Evolutionary conservation across 2,113 vertebrate genomes (phyloP), one percentile per base, ranked within the genome.

Genomic region (Tachuris rubrigastra): DNA sequence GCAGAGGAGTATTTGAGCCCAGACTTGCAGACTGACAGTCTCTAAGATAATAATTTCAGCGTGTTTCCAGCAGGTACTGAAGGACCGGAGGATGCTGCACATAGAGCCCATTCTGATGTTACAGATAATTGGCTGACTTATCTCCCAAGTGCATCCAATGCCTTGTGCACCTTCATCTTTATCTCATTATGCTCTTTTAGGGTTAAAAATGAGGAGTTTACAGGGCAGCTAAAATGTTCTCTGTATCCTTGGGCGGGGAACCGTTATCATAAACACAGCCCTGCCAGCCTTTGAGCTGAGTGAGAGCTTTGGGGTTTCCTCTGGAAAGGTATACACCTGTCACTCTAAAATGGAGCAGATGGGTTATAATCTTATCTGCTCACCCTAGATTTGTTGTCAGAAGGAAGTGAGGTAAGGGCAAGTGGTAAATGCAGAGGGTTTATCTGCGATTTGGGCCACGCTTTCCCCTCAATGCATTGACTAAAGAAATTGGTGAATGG

Each of bases 351-450:
- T 53, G 93, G 95, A 98, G 96, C 96, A 97, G 97, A 98, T 98
- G 98, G 97, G 96, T 96, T 98, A 98, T 98, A 99, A 99, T 98
- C 97, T 98, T 98, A 98, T 98, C 98, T 99, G 77, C 75, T 72
- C 75, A 14, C 55, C 41, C 71, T 89, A 80, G 97, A 97, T 97
- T 97, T 97, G 94, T 87, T 97, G 97, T 96, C 96, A 97, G 97
- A 98, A 96, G 98, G 96, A 98, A 98, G 98, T 97, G 98, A 98
- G 98, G 97, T 98, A 98, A 98, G 97, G 98, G 96, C 93, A 97
- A 97, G 98, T 97, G 96, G 97, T 78, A 97, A 96, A 94, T 49
- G 65, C 93, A 94, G n/a, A 12, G 56, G 41, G 90, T 97, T 96
- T 95, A 95, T 95, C 97, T 96, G 89, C 6, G 5, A 77, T 92